Evolutionary conservation across 2,113 vertebrate genomes (phyloP).

Genomic region (Origma solitaria): DNA sequence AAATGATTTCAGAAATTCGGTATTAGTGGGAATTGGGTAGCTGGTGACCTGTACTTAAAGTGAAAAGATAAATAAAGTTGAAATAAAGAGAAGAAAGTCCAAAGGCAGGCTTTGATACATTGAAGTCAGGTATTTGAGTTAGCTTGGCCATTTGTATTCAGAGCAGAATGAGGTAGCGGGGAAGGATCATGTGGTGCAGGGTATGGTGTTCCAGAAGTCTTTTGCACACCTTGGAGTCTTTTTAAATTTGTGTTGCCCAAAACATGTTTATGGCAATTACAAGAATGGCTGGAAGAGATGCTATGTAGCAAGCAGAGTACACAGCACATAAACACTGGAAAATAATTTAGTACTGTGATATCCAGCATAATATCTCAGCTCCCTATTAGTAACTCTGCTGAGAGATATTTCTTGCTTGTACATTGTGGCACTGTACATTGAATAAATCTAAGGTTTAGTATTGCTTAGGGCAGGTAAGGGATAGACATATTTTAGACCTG

Average conservation of each 20-base stretch:
- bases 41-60: neutral
- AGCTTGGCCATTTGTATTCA: neutral
- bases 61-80: neutral
- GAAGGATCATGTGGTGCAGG: neutral
- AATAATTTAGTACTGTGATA: neutral
- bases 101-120: neutral
- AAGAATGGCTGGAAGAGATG: neutral
- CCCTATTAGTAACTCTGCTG: neutral
- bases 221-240: neutral
- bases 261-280: neutral
- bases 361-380: neutral
- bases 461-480: neutral
- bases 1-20: neutral
- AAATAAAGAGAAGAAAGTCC: neutral
- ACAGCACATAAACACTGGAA: neutral
- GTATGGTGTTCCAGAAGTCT: neutral
- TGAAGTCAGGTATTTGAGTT: neutral
- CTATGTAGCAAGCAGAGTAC: neutral
- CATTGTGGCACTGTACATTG: neutral
- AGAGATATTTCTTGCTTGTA: neutral
- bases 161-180: rapidly evolving
- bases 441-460: neutral
- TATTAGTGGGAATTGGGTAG: neutral
- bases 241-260: neutral
- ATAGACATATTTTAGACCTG: neutral